These are phyloP conservation scores for Gymnocheta viridis DNA, from an alignment of 2,888 invertebrate species.

Conservation along the genomic window DNA sequence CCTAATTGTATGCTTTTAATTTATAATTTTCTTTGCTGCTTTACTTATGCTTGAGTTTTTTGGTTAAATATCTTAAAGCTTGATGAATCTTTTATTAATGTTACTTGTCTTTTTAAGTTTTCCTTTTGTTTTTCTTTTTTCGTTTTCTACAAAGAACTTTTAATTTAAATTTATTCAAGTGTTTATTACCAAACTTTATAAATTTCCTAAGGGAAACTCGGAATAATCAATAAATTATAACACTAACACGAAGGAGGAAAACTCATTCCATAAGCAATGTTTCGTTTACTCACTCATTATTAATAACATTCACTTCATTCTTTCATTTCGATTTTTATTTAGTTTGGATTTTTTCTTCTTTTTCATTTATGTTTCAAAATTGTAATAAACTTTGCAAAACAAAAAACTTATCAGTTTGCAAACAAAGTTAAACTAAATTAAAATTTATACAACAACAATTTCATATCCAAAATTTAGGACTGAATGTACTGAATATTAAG, in stretches of 20 bases:
- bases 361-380: neutral
- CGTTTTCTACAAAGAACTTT: too few relatives aligned
- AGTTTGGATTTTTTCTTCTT: neutral
- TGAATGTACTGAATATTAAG: constrained; percentile 73
- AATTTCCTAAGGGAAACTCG: neutral
- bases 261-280: neutral
- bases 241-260: neutral
- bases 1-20: neutral
- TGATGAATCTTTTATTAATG: neutral
- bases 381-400: neutral
- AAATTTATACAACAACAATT: constrained; percentile 67
- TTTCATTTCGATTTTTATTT: neutral
- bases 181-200: constrained; percentile 14
- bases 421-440: constrained; percentile 27
- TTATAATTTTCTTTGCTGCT: neutral
- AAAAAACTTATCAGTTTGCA: constrained; percentile 26
- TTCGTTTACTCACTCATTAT: neutral
- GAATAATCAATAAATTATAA: neutral
- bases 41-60: constrained; percentile 13
- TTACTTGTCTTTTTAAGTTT: neutral
- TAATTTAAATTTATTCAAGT: neutral
- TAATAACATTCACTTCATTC: neutral
- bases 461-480: constrained; percentile 77
- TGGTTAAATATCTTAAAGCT: neutral
- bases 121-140: too few relatives aligned